Base-by-base conservation (phyloP, 2,888 invertebrate species). In the Serrognathus titanus region DNA sequence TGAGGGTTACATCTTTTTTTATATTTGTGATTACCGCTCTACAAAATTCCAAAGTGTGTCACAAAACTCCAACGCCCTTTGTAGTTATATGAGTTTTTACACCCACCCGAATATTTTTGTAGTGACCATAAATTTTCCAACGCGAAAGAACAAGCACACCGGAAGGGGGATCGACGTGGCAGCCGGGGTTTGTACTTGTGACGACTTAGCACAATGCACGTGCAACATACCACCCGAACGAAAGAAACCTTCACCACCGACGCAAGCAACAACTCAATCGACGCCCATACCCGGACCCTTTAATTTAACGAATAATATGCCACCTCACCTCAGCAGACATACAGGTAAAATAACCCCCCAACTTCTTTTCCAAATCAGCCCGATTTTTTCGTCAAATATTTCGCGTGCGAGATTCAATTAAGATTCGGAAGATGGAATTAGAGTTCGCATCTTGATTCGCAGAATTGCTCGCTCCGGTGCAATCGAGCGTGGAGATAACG, bases 171-270 rank as follows among this genome's bases (percentile, higher is more conserved):
- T 83, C 52, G 75, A 76, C 10, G 70, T 71, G 50, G 82, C 80
- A 1, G 64, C 72, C 35, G 83, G 82, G 0, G 75, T 79, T 16
- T 83, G 83, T 62, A 74, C 74, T 9, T 84, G 84, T 67, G 73
- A 76, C 58, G 71, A 75, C 31, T 56, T 70, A 40, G 72, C 73
- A 41, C 72, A 74, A 37, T 83, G 83, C 67, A 73, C 75, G 31
- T 83, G 82, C 65, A 75, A 73, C n/a, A 53, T 35, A 48, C 31
- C 50, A 6, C 50, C 43, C n/a, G 55, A 48, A 20, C 56, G 7
- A 38, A 49, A 36, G 48, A 53, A 16, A 59, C 51, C 6, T 40
- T 13, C 9, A 39, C 39, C n/a, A 45, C 51, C 6, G 47, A 11
- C 7, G 38, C 36, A 13, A 45, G 9, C 41, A 20, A n/a, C 51